Evolutionary conservation across 2,888 invertebrate species (phyloP), one percentile per base, ranked within the genome.

Genomic region (Calameuta pallipes): DNA sequence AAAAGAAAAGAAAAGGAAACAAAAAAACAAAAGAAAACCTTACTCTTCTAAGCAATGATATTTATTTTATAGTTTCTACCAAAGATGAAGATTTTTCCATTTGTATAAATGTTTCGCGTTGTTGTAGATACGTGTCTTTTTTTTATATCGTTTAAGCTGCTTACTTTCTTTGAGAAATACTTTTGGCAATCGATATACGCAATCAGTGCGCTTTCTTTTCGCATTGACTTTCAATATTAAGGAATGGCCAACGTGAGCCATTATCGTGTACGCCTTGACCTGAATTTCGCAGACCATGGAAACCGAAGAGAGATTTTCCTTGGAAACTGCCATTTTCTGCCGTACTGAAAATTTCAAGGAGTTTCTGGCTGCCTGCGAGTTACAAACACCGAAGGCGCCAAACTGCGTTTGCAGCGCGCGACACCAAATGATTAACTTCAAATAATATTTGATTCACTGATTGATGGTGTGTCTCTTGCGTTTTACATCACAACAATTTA

Each of bases 41-140:
- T 74, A 36, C 12, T 70, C 31, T 77, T 82, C 79, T 87, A 88
- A 88, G 86, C 84, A 86, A 89, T 86, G 83, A 89, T 90, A 90
- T 90, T 91, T 90, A 90, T 90, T 90, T 90, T 87, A 88, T 90
- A 91, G 89, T 89, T 89, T 87, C 86, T 91, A 91, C 91, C 91
- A 91, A 91, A 91, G 91, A 91, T 88, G 80, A 85, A 83, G 83
- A 80, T 86, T 88, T 88, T 87, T 85, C 82, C 85, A 86, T 85
- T 85, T 89, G 87, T 89, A 88, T 86, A 87, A 80, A 85, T 79
- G 82, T 83, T 79, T 82, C 81, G 82, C 82, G 82, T 71, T 71
- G 31, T 71, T 71, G 33, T 71, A 71, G 71, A 33, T 71, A 71
- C 31, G 71, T 71, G 71, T 15, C 71, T 71, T 9, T 12, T 31